Conservation (phyloP, 2,113 vertebrate genomes). For the Laticauda colubrina region DNA sequence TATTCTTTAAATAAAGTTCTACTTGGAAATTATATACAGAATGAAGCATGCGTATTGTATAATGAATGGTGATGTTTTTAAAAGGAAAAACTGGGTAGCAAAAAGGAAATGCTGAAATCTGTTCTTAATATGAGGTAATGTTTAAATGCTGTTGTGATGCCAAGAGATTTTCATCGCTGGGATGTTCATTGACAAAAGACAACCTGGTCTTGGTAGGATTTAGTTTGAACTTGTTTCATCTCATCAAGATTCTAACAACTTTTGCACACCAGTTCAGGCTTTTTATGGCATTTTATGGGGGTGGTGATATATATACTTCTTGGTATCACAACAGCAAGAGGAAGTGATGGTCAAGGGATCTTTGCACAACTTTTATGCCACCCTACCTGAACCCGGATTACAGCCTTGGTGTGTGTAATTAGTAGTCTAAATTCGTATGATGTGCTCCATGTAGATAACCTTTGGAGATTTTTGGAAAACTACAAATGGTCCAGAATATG, state of each 20-base stretch:
- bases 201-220: background rate
- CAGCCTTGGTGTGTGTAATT: background rate
- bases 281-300: background rate
- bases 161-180: background rate
- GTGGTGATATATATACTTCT: background rate
- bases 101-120: conserved; percentile 4
- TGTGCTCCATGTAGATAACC: background rate
- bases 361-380: background rate
- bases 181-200: background rate
- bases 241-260: background rate
- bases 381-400: background rate
- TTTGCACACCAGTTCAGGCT: background rate
- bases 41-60: background rate
- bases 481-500: background rate
- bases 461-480: background rate
- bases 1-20: background rate
- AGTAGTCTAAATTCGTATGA: background rate
- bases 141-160: background rate
- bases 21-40: background rate
- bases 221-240: background rate
- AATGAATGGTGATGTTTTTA: background rate
- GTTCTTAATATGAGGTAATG: background rate
- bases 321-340: background rate
- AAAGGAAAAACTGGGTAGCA: background rate
- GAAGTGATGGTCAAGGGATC: background rate